Conservation (phyloP, 2,797 vertebrate genomes). For the Bufotes viridis region DNA sequence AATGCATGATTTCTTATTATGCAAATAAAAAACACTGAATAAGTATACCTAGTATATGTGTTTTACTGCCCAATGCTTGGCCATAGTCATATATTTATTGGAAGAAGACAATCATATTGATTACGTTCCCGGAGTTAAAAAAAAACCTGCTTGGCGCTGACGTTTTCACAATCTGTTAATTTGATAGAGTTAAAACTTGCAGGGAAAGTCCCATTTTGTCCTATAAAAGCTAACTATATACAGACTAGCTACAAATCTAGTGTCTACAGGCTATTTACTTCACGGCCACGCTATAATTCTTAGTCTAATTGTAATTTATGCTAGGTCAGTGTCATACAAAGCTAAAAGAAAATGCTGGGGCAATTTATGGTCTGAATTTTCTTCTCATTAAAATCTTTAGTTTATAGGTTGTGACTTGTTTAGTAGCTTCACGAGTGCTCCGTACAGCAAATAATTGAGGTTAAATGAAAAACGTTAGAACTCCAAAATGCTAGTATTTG, state of each 20-base stretch:
- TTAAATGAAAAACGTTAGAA: neutral
- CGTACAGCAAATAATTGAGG: neutral
- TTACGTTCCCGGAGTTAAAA: neutral
- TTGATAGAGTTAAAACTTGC: neutral
- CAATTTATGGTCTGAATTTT: neutral
- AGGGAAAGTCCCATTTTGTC: conserved; percentile 5
- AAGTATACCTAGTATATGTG: too few species aligned
- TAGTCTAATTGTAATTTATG: neutral
- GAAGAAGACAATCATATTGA: neutral
- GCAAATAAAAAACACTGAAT: neutral
- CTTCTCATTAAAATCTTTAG: neutral
- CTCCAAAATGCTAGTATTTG: neutral
- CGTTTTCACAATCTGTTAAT: conserved; percentile 25
- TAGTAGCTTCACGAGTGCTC: neutral
- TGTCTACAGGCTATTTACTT: neutral
- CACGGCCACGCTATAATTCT: neutral
- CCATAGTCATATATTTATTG: neutral
- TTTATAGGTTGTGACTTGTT: neutral
- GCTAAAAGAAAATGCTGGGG: neutral
- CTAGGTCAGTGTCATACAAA: neutral
- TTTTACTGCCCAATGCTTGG: neutral
- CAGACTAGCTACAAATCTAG: neutral
- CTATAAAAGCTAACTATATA: neutral
- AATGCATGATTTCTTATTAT: neutral
- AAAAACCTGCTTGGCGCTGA: neutral